Percentiles rank a stretch among this genome's conserved stretches.
These are phyloP conservation scores for Tetramorium parvispinum DNA, from an alignment of 1,140 invertebrate species.

Conservation along the genomic window DNA sequence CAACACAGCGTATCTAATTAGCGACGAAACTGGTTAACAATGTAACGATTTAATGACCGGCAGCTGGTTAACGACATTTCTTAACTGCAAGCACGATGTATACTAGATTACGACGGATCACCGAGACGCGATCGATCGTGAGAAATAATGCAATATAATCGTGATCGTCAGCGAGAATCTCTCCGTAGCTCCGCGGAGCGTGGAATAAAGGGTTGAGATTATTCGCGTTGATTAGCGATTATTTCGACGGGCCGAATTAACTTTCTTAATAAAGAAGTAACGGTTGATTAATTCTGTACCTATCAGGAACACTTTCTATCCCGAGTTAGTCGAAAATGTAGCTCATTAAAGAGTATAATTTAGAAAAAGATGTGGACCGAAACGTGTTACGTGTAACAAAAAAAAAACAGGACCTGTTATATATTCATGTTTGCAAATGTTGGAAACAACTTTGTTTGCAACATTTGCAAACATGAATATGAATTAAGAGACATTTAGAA, in stretches of 20 bases:
- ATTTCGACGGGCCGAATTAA: constrained; percentile 27
- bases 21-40: neutral
- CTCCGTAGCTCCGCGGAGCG: neutral
- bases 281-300: constrained; percentile 64
- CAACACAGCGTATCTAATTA: constrained; percentile 40
- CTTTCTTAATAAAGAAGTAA: constrained; percentile 58
- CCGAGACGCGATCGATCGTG: constrained; percentile 22
- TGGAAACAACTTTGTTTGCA: neutral
- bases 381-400: neutral
- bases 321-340: constrained; percentile 29
- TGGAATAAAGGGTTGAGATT: constrained; percentile 35
- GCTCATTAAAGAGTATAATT: constrained; percentile 58
- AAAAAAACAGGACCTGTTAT: constrained; percentile 16
- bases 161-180: neutral
- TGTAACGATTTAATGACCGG: constrained; percentile 21
- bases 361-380: constrained; percentile 16
- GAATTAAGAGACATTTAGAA: constrained; percentile 11
- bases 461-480: neutral
- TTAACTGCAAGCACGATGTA: neutral
- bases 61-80: constrained; percentile 44
- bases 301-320: constrained; percentile 70
- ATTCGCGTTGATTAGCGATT: constrained; percentile 43
- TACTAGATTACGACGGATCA: neutral
- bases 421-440: neutral
- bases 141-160: constrained; percentile 53